Percentiles rank a stretch among this genome's conserved stretches.
Conservation (phyloP, 1,140 invertebrate genomes). For the Yoshiicerus persimilis region DNA sequence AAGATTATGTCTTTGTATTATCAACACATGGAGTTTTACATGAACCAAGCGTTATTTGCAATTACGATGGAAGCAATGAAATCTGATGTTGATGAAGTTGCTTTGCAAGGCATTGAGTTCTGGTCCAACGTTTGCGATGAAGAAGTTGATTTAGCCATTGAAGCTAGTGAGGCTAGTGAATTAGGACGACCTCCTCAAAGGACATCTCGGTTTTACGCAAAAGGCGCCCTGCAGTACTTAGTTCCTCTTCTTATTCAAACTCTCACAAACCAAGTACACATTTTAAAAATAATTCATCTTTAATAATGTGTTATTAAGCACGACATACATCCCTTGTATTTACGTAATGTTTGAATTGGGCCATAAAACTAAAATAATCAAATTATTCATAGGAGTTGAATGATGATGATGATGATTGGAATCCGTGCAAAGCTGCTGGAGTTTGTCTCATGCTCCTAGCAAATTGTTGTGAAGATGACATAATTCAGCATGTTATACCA, state of each 20-base stretch:
- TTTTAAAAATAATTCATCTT: background rate
- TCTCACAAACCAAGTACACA: constrained; percentile 80
- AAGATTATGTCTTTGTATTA: constrained; percentile 99
- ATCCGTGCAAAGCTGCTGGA: constrained; percentile 97
- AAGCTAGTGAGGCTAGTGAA: constrained; percentile 90
- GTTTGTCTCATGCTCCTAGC: constrained; percentile 98
- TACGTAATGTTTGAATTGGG: too few species aligned
- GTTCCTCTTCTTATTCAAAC: constrained; percentile 92
- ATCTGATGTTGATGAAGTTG: constrained; percentile 91
- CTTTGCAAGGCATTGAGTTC: constrained; percentile 98
- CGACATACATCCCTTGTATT: too few species aligned
- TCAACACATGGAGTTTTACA: constrained; percentile 98
- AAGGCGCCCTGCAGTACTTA: constrained; percentile 92
- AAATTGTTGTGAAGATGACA: constrained; percentile 94
- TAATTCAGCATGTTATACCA: constrained; percentile 86
- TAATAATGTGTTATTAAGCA: background rate
- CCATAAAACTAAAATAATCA: background rate
- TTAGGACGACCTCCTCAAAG: constrained; percentile 85
- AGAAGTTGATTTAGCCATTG: constrained; percentile 94
- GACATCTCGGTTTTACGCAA: constrained; percentile 89
- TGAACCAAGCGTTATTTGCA: constrained; percentile 96
- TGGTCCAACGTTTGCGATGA: constrained; percentile 99
- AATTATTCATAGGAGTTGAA: constrained; percentile 64
- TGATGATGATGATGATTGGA: constrained; percentile 99
- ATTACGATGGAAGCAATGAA: constrained; percentile 99